These are phyloP conservation scores for Nomada hirtipes DNA, from an alignment of 2,888 invertebrate species.

Conservation along the genomic window DNA sequence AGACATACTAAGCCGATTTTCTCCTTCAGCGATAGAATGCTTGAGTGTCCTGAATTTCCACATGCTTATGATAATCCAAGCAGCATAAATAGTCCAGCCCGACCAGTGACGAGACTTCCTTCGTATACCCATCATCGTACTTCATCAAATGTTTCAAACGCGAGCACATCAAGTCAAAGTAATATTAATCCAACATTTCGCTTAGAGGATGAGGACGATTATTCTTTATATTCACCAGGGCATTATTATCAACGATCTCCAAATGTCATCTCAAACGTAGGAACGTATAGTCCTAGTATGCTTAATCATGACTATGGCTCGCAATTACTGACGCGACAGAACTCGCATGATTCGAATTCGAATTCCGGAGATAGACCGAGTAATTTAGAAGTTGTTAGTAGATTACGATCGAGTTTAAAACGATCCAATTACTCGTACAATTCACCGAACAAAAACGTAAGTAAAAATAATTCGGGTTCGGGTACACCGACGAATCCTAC, in stretches of 20 bases:
- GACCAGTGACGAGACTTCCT: constrained; percentile 83
- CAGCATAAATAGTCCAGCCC: constrained; percentile 83
- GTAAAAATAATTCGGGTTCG: constrained; percentile 87
- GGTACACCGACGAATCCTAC: constrained; percentile 93
- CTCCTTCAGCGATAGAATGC: constrained; percentile 78
- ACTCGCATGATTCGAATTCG: constrained; percentile 85
- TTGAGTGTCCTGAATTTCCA: constrained; percentile 81
- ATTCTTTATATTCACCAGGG: constrained; percentile 83
- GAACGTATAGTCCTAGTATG: constrained; percentile 73
- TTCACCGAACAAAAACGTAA: constrained; percentile 85
- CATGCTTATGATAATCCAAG: constrained; percentile 87
- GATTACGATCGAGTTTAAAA: constrained; percentile 92
- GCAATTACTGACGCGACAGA: constrained; percentile 83
- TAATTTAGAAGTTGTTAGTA: constrained; percentile 89
- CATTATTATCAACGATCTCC: constrained; percentile 84
- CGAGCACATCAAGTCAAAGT: constrained; percentile 86
- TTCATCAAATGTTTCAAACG: constrained; percentile 85
- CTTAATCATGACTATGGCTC: constrained; percentile 80
- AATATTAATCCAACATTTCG: constrained; percentile 88
- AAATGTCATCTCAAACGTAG: constrained; percentile 76
- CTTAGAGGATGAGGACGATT: constrained; percentile 87
- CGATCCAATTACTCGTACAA: constrained; percentile 87
- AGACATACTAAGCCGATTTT: constrained; percentile 10
- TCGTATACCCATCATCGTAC: constrained; percentile 88
- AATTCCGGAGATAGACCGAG: constrained; percentile 86